phyloP scores from a whole-genome alignment of 2,888 invertebrate genomes.

The Polia nebulosa region DNA sequence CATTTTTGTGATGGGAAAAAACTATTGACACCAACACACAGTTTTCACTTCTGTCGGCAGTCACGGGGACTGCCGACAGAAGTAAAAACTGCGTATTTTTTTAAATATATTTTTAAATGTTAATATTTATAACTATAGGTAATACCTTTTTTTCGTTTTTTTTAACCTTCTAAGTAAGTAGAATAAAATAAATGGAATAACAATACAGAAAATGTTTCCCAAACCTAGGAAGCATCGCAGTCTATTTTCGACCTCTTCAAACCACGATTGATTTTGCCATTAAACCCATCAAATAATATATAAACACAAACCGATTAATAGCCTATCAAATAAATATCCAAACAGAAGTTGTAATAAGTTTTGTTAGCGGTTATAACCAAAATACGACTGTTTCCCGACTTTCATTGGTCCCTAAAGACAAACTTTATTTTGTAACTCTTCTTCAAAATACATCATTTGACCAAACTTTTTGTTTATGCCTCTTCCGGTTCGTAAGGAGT shows the following conservation, averaged over 20 bases:
- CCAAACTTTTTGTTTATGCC: conserved; percentile 40
- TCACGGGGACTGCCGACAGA: too few species aligned
- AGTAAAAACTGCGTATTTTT: too few species aligned
- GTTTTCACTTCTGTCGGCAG: too few species aligned
- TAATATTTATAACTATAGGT: too few species aligned
- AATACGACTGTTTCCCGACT: conserved; percentile 20
- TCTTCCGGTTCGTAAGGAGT: conserved; percentile 15
- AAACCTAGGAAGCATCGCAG: not conserved
- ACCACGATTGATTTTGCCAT: too few species aligned
- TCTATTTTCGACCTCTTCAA: not conserved
- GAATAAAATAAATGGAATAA: too few species aligned
- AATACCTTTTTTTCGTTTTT: too few species aligned
- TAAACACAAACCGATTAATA: conserved; percentile 5
- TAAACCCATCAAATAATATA: not conserved
- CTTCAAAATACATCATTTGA: conserved; percentile 33
- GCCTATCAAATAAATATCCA: conserved; percentile 12
- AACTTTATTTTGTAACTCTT: conserved; percentile 38
- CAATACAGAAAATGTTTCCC: not conserved
- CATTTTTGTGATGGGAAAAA: too few species aligned
- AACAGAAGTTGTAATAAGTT: conserved; percentile 16
- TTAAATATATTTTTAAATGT: too few species aligned
- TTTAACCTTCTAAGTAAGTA: too few species aligned
- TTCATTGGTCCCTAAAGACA: conserved; percentile 36
- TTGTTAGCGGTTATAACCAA: conserved; percentile 4
- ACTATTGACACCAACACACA: too few species aligned